Percentiles rank a stretch among this genome's conserved stretches.
phyloP scores from a whole-genome alignment of 2,113 vertebrate species.

The Tichodroma muraria region DNA sequence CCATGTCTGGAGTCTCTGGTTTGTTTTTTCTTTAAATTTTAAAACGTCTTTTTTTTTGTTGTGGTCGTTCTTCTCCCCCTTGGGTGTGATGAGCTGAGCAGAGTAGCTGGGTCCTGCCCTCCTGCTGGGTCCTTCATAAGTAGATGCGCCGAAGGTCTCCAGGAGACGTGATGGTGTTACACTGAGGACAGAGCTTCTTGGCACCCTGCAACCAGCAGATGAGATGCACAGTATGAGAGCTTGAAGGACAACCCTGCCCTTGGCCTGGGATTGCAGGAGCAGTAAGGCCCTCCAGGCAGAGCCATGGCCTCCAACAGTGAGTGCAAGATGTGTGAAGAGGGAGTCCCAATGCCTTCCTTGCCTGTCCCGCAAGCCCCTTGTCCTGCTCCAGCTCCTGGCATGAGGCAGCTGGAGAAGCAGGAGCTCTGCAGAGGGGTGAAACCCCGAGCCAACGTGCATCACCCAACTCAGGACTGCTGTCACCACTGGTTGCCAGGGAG shows the following conservation, averaged over 20 bases:
- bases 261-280: neutral
- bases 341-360: neutral
- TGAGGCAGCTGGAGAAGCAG: neutral
- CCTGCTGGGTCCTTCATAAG: constrained; percentile 80
- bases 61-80: constrained; percentile 38
- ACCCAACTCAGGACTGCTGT: neutral
- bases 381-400: neutral
- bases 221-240: neutral
- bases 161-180: constrained; percentile 98
- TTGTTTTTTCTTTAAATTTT: neutral
- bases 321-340: neutral
- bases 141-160: constrained; percentile 98
- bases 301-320: neutral
- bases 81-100: constrained; percentile 27
- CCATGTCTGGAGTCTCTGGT: constrained; percentile 41
- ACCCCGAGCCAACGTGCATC: neutral
- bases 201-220: constrained; percentile 79
- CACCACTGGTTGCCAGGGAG: neutral
- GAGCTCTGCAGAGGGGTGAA: neutral
- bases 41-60: constrained; percentile 48
- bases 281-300: neutral
- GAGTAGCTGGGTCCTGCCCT: constrained; percentile 5
- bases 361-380: neutral
- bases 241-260: neutral
- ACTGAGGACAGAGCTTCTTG: constrained; percentile 99